Percentiles rank a stretch among this genome's conserved stretches.
These are phyloP conservation scores for Vesta saturnalis DNA, from an alignment of 2,888 invertebrate species.

Conservation along the genomic window DNA sequence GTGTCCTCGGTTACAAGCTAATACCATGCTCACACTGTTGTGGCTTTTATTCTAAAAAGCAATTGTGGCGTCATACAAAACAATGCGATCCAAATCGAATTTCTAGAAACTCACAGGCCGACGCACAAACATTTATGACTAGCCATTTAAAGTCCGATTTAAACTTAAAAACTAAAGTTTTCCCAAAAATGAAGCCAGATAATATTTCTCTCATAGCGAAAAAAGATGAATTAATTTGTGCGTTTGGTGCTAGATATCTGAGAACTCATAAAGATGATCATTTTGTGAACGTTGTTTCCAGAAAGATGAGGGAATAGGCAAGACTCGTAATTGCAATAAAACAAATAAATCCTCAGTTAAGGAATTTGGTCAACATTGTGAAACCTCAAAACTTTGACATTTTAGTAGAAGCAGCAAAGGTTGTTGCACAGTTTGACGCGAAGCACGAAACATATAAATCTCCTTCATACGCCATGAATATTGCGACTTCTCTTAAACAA, in stretches of 20 bases:
- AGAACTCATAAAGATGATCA: constrained; percentile 39
- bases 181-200: constrained; percentile 30
- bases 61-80: constrained; percentile 12
- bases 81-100: neutral
- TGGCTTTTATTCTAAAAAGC: constrained; percentile 4
- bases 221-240: constrained; percentile 30
- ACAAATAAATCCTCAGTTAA: constrained; percentile 24
- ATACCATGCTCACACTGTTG: constrained; percentile 5
- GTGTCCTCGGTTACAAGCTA: neutral
- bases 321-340: constrained; percentile 37
- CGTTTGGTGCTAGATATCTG: constrained; percentile 36
- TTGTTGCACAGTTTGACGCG: constrained; percentile 29
- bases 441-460: constrained; percentile 26
- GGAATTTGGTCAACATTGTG: constrained; percentile 25
- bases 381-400: constrained; percentile 32
- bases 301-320: constrained; percentile 41
- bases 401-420: constrained; percentile 36
- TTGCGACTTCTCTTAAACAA: constrained; percentile 35
- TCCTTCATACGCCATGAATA: constrained; percentile 37
- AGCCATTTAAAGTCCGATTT: constrained; percentile 12
- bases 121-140: neutral
- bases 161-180: constrained; percentile 26
- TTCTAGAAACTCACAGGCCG: neutral
- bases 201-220: constrained; percentile 22
- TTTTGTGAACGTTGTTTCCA: constrained; percentile 33